phyloP scores from a whole-genome alignment of 64 coral and sea anemone species.

The Catalaphyllia jardinei region DNA sequence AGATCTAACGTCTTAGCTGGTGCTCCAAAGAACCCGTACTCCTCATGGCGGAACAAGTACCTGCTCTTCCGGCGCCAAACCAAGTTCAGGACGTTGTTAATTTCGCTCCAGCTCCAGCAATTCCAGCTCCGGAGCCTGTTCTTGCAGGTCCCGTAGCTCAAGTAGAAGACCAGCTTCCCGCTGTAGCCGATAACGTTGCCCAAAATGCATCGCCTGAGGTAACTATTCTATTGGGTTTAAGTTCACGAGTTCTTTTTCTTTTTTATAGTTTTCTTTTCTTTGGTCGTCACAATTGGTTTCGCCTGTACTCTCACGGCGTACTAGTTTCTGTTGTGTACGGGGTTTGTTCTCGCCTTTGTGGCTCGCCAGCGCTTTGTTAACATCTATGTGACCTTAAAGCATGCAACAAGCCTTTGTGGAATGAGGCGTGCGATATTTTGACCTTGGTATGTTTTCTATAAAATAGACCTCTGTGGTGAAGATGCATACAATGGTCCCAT shows the following conservation, averaged over 20 bases:
- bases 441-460: too few species aligned
- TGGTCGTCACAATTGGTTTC: too few species aligned
- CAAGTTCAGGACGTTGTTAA: constrained; percentile 9
- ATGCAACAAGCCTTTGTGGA: too few species aligned
- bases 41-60: constrained; percentile 4
- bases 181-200: constrained; percentile 8
- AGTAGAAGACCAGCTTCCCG: constrained; percentile 7
- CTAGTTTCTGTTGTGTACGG: too few species aligned
- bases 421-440: too few species aligned
- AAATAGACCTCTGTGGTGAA: too few species aligned
- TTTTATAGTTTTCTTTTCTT: too few species aligned
- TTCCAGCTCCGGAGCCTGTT: constrained; percentile 22
- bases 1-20: constrained; percentile 20
- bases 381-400: too few species aligned
- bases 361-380: too few species aligned
- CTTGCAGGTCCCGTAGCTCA: constrained; percentile 24
- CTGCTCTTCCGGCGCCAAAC: constrained; percentile 19
- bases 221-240: constrained; percentile 7
- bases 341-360: too few species aligned
- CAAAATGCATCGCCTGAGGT: not conserved
- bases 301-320: too few species aligned
- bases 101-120: constrained; percentile 17
- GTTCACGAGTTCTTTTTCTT: not conserved
- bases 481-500: too few species aligned
- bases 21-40: not conserved